Percentiles rank a stretch among this genome's conserved stretches.
Conservation (phyloP, 2,113 vertebrate species). For the Glaucomys volans region DNA sequence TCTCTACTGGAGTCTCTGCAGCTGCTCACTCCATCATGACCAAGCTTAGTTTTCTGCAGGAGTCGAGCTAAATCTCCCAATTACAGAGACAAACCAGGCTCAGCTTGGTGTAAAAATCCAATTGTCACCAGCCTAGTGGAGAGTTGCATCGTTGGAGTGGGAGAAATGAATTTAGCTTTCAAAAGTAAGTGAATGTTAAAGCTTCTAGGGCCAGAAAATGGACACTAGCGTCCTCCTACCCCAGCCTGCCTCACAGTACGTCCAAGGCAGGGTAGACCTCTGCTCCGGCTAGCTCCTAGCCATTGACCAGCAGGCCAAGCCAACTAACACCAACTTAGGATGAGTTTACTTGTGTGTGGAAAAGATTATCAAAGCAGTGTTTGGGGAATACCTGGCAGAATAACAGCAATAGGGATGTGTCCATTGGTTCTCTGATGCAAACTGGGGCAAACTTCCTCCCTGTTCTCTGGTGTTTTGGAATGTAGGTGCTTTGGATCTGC, state of each 20-base stretch:
- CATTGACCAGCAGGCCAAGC: background rate
- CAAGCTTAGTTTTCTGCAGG: background rate
- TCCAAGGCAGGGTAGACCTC: background rate
- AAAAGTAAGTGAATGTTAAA: background rate
- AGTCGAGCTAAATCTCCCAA: background rate
- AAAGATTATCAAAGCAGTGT: background rate
- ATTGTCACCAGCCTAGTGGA: background rate
- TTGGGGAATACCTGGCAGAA: background rate
- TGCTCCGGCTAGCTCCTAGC: no score
- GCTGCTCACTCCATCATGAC: background rate
- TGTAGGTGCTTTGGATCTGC: no score
- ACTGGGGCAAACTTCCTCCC: background rate
- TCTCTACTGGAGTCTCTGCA: conserved; percentile 29
- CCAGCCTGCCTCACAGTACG: rapidly evolving
- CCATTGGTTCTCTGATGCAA: rapidly evolving
- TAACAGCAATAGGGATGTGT: no score
- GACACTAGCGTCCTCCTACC: rapidly evolving
- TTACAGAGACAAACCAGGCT: background rate
- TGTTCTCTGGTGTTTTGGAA: background rate
- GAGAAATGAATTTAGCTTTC: background rate
- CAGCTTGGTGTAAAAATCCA: background rate
- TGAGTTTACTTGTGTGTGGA: background rate
- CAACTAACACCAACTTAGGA: rapidly evolving
- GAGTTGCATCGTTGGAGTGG: rapidly evolving
- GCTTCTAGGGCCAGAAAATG: background rate